Percentiles rank a stretch among this genome's conserved stretches.
phyloP scores from a whole-genome alignment of 1,140 invertebrate species.

The Drosophila kepulauana region DNA sequence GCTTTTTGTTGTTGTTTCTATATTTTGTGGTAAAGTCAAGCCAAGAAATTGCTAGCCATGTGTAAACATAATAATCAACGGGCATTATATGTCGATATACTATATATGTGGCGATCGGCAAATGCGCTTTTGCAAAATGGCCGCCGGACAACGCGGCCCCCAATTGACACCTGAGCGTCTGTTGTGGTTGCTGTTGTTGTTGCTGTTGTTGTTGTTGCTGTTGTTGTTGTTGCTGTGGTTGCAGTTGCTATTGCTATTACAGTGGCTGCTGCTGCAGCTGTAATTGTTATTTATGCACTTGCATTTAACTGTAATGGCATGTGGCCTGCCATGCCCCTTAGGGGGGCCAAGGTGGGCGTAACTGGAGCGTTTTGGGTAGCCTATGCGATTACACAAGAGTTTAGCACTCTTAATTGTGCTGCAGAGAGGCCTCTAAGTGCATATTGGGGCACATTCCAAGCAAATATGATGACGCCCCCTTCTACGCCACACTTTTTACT shows the following conservation, averaged over 20 bases:
- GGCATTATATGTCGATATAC: constrained; percentile 60
- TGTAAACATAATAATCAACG: constrained; percentile 82
- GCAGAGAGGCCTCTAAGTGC: constrained; percentile 23
- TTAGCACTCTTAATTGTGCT: constrained; percentile 59
- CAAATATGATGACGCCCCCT: constrained; percentile 26
- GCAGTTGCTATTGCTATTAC: constrained; percentile 31
- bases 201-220: no score
- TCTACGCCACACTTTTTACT: background rate
- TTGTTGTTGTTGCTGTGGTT: constrained; percentile 24
- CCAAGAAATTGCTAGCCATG: constrained; percentile 48
- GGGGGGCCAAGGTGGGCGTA: constrained; percentile 54
- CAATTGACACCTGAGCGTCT: constrained; percentile 79
- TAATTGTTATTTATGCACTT: constrained; percentile 83
- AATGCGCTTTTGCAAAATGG: constrained; percentile 73
- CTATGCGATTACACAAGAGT: constrained; percentile 67
- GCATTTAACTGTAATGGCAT: constrained; percentile 78
- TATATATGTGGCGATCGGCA: constrained; percentile 61
- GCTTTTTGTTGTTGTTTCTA: constrained; percentile 13
- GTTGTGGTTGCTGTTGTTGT: constrained; percentile 58
- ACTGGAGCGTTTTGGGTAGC: constrained; percentile 69
- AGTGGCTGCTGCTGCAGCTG: constrained; percentile 45
- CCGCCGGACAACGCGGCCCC: constrained; percentile 70
- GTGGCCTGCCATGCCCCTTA: constrained; percentile 65
- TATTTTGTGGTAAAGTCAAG: background rate
- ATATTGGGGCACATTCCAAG: constrained; percentile 32